phyloP scores from a whole-genome alignment of 2,888 invertebrate species.

The Lycophotia porphyrea region DNA sequence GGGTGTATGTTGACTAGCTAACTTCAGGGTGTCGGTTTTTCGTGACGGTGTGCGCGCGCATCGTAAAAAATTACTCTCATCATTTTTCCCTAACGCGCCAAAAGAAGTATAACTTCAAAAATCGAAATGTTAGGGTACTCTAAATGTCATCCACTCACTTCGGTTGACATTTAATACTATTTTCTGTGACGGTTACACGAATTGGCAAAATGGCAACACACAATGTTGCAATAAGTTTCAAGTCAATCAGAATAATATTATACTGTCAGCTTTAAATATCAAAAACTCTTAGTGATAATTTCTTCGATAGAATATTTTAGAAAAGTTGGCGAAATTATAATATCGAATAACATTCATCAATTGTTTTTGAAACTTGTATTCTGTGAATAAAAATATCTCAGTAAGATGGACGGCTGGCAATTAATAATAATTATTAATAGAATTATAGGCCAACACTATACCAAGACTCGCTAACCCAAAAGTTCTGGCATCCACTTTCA shows the following conservation, averaged over 20 bases:
- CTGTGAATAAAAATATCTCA: background rate
- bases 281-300: background rate
- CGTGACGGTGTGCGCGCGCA: too few relatives aligned
- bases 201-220: conserved; percentile 40
- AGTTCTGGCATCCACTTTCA: too few relatives aligned
- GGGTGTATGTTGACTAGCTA: too few relatives aligned
- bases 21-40: too few relatives aligned
- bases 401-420: background rate
- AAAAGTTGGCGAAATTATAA: background rate
- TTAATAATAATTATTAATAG: background rate
- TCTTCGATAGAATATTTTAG: background rate
- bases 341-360: background rate
- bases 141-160: conserved; percentile 56
- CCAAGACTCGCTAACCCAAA: background rate
- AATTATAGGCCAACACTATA: background rate
- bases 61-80: too few relatives aligned
- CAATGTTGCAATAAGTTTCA: conserved; percentile 35
- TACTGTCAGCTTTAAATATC: background rate
- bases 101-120: too few relatives aligned
- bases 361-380: too few relatives aligned
- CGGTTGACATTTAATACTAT: conserved; percentile 56
- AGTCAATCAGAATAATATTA: conserved; percentile 19
- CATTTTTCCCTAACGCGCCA: too few relatives aligned
- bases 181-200: conserved; percentile 40
- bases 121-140: conserved; percentile 30